phyloP scores from a whole-genome alignment of 2,797 vertebrate genomes.

The Choloepus didactylus region DNA sequence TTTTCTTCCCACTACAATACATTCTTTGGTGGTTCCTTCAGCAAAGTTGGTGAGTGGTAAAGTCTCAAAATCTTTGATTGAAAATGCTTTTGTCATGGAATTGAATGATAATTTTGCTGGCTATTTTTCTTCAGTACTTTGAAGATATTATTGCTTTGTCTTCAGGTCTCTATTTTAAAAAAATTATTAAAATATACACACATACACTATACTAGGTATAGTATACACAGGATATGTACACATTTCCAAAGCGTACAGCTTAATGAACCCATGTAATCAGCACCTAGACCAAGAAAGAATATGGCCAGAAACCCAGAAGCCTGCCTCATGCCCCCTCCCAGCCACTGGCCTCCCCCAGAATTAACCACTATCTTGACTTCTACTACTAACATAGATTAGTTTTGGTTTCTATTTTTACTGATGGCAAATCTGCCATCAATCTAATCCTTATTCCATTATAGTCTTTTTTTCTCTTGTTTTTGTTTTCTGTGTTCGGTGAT shows the following conservation, averaged over 20 bases:
- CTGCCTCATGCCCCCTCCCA: rapidly evolving
- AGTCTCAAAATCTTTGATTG: background rate
- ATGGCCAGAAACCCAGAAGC: background rate
- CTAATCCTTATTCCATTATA: slow-evolving; percentile 12
- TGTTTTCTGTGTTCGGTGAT: slow-evolving; percentile 21
- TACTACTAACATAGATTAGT: background rate
- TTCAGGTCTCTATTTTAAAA: background rate
- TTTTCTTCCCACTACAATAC: background rate
- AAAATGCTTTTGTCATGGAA: slow-evolving; percentile 16
- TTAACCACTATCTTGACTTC: background rate
- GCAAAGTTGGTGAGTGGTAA: background rate
- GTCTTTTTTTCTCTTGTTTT: background rate
- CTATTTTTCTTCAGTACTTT: background rate
- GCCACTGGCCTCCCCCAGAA: background rate
- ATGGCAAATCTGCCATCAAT: background rate
- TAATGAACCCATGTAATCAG: background rate
- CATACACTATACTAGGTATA: background rate
- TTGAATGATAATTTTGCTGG: background rate
- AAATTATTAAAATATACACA: background rate
- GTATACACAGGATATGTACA: background rate
- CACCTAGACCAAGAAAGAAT: background rate
- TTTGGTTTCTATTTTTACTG: background rate
- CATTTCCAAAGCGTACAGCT: background rate
- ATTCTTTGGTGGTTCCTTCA: background rate
- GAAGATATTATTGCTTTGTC: slow-evolving; percentile 8